Conservation (phyloP, 2,113 vertebrate genomes). For the Climacteris rufus region DNA sequence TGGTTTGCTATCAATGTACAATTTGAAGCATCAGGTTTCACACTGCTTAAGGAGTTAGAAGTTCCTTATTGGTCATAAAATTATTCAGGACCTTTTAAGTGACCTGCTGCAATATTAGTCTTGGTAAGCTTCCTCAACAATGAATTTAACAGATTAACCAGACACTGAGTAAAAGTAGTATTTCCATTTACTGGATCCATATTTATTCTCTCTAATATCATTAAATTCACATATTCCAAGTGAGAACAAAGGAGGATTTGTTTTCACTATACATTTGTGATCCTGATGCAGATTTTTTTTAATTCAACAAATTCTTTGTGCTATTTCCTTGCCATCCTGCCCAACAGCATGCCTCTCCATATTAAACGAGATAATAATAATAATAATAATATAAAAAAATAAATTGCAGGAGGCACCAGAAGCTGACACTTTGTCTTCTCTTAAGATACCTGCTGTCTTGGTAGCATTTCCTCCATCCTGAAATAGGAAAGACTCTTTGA, state of each 20-base stretch:
- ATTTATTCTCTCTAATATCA: neutral
- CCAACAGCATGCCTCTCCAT: neutral
- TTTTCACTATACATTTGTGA: neutral
- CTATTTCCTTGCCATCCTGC: neutral
- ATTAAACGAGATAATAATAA: neutral
- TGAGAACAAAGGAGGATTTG: neutral
- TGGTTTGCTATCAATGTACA: neutral
- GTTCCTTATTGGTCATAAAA: neutral
- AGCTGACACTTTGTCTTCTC: neutral
- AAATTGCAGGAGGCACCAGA: neutral
- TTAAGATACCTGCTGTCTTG: neutral
- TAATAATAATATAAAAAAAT: neutral
- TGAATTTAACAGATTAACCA: neutral
- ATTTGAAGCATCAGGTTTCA: neutral
- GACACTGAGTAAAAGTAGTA: neutral
- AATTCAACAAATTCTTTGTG: neutral
- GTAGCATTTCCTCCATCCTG: neutral
- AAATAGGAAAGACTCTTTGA: neutral
- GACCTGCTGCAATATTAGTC: neutral
- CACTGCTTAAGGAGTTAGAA: neutral
- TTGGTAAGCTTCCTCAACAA: neutral
- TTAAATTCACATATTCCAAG: neutral
- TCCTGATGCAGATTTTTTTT: neutral
- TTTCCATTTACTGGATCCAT: neutral
- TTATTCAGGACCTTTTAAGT: neutral